phyloP scores from a whole-genome alignment of 2,888 invertebrate species.

The Drosophila monieri region DNA sequence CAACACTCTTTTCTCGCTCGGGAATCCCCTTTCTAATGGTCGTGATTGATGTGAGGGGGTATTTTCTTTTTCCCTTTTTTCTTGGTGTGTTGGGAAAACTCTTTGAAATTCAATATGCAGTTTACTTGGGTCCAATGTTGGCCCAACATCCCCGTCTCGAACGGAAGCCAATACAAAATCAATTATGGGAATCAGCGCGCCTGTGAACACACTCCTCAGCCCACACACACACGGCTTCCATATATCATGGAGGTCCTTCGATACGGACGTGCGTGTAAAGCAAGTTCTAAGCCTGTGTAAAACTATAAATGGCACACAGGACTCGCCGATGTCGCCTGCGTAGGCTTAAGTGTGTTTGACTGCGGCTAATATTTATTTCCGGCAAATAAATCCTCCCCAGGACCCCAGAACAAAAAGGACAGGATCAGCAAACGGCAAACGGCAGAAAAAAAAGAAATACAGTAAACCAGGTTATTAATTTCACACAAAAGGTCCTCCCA shows the following conservation, averaged over 20 bases:
- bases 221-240: slow-evolving; percentile 30
- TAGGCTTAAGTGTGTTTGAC: slow-evolving; percentile 77
- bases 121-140: slow-evolving; percentile 42
- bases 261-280: slow-evolving; percentile 65
- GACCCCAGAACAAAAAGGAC: slow-evolving; percentile 27
- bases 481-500: slow-evolving; percentile 52
- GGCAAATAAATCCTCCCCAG: slow-evolving; percentile 73
- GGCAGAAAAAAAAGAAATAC: slow-evolving; percentile 24
- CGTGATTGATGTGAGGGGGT: slow-evolving; percentile 51
- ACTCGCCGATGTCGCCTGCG: slow-evolving; percentile 47
- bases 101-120: slow-evolving; percentile 75
- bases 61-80: slow-evolving; percentile 8
- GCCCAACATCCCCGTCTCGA: slow-evolving; percentile 46
- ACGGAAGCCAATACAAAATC: slow-evolving; percentile 70
- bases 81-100: slow-evolving; percentile 40
- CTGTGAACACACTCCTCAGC: slow-evolving; percentile 40
- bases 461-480: slow-evolving; percentile 78
- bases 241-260: slow-evolving; percentile 46
- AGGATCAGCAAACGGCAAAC: slow-evolving; percentile 37
- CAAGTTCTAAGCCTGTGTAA: slow-evolving; percentile 75
- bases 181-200: slow-evolving; percentile 78
- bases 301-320: slow-evolving; percentile 47
- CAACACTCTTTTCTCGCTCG: slow-evolving; percentile 1
- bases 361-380: slow-evolving; percentile 80
- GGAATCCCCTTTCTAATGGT: background rate